Evolutionary conservation across 2,888 invertebrate species (phyloP).

Genomic region (Drosophila leonis): DNA sequence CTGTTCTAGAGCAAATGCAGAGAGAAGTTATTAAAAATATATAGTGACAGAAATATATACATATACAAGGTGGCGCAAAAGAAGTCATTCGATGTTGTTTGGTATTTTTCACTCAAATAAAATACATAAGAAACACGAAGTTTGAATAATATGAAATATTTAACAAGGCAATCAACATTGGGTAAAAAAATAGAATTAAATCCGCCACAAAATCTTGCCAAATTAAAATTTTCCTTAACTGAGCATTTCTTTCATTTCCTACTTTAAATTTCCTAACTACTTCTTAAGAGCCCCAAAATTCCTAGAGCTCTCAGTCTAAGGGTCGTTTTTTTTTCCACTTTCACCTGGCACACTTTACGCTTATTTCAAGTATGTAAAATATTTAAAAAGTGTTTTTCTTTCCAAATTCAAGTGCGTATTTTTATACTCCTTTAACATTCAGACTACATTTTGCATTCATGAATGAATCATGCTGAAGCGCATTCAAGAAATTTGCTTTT

Average conservation of each 20-base stretch:
- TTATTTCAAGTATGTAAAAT: conserved; percentile 18
- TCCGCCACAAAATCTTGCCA: background rate
- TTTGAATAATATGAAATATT: no score
- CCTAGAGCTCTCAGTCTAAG: background rate
- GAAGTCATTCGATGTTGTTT: no score
- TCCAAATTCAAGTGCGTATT: background rate
- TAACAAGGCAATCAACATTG: background rate
- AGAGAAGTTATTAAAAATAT: no score
- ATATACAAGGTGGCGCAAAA: no score
- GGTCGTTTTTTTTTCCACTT: background rate
- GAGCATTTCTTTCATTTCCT: background rate
- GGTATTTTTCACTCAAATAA: no score
- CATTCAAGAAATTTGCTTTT: background rate
- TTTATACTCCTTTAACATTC: background rate
- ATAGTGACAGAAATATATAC: no score
- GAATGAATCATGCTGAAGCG: background rate
- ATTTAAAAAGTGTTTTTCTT: background rate
- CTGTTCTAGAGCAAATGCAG: background rate
- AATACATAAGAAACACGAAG: no score
- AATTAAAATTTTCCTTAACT: background rate
- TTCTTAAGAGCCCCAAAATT: background rate
- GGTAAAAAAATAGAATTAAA: no score
- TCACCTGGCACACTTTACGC: background rate
- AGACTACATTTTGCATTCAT: background rate
- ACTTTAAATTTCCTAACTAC: background rate